A percentile compares a stretch with the other conserved stretches of the same genome.
phyloP scores from a whole-genome alignment of 2,888 invertebrate genomes.

The Ryuthela nishihirai region DNA sequence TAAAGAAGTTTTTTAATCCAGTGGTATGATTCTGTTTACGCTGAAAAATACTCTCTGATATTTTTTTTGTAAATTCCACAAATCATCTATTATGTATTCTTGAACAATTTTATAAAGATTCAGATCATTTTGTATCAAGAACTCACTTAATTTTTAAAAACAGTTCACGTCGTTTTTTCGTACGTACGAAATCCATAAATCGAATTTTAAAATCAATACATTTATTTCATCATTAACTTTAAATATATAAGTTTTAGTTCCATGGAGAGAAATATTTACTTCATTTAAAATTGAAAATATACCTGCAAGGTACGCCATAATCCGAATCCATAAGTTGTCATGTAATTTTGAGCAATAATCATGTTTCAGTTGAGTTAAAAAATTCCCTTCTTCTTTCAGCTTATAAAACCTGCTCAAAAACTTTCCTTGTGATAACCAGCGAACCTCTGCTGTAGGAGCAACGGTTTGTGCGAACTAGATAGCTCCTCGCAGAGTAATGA shows the following conservation, averaged over 20 bases:
- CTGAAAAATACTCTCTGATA: too few species aligned
- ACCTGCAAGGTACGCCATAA: background rate
- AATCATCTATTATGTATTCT: too few species aligned
- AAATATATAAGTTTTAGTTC: background rate
- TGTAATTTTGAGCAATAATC: background rate
- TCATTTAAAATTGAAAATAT: background rate
- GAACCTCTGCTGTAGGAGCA: background rate
- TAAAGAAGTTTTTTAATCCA: too few species aligned
- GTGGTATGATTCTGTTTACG: too few species aligned
- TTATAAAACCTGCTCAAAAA: too few species aligned
- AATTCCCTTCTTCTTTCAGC: background rate
- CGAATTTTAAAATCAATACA: background rate
- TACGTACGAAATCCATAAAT: background rate
- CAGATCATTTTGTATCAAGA: too few species aligned
- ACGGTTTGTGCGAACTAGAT: background rate
- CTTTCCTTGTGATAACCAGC: background rate
- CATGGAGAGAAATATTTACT: background rate
- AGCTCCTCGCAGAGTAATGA: background rate
- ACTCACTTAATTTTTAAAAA: background rate
- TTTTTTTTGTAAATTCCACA: too few species aligned
- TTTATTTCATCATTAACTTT: background rate
- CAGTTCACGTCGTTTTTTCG: background rate
- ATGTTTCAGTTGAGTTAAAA: background rate
- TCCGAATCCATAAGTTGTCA: background rate
- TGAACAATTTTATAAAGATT: too few species aligned